phyloP scores from a whole-genome alignment of 2,888 invertebrate species.

The Erannis defoliaria region DNA sequence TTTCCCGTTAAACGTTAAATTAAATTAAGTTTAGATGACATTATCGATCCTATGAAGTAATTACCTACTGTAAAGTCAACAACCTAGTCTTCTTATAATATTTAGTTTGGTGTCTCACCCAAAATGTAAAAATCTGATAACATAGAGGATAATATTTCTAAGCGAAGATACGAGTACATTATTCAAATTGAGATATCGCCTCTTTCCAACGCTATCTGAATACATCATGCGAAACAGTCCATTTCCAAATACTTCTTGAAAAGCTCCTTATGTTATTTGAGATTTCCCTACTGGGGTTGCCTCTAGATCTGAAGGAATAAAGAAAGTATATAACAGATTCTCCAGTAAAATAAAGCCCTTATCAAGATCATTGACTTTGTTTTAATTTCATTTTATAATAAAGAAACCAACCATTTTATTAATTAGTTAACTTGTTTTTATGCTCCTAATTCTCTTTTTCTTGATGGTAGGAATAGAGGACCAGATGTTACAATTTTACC shows the following conservation, averaged over 20 bases:
- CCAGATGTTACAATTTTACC: too few species aligned
- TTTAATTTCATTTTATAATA: too few species aligned
- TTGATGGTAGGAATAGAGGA: too few species aligned
- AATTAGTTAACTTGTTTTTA: too few species aligned
- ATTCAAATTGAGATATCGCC: constrained; percentile 20
- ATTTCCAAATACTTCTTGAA: constrained; percentile 46
- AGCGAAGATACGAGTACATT: constrained; percentile 2
- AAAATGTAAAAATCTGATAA: neutral
- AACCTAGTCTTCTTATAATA: neutral
- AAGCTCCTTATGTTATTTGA: constrained; percentile 45
- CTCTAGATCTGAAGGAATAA: neutral
- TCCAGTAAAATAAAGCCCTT: constrained; percentile 2
- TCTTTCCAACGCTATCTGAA: constrained; percentile 38
- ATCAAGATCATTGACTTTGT: neutral
- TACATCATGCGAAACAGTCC: constrained; percentile 48
- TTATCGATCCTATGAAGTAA: neutral
- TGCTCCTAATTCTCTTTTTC: too few species aligned
- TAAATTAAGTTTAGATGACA: constrained; percentile 8
- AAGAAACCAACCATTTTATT: too few species aligned
- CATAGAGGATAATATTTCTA: neutral
- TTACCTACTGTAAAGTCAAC: neutral
- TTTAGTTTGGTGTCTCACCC: neutral
- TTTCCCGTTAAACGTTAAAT: too few species aligned
- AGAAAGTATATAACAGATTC: neutral
- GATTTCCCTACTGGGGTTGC: constrained; percentile 53